phyloP scores from a whole-genome alignment of 2,797 vertebrate genomes.

The Hippocampus kuda region DNA sequence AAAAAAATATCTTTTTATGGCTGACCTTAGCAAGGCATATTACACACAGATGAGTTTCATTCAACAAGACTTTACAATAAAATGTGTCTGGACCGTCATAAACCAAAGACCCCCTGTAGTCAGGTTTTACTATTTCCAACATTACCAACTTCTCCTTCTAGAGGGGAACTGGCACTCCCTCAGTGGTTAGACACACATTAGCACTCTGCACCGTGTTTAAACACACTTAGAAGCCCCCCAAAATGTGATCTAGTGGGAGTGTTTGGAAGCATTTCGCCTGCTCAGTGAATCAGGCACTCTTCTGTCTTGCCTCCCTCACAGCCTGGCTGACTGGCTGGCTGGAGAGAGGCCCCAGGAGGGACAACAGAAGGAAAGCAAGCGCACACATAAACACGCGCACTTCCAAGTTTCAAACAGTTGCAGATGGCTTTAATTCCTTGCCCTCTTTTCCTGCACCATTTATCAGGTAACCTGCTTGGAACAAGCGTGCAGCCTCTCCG shows the following conservation, averaged over 20 bases:
- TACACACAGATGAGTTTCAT: no score
- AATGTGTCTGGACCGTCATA: background rate
- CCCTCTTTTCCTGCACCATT: slow-evolving; percentile 54
- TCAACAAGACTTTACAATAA: no score
- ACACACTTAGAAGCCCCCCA: slow-evolving; percentile 17
- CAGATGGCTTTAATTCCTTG: slow-evolving; percentile 60
- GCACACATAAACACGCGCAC: slow-evolving; percentile 37
- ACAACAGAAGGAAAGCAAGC: slow-evolving; percentile 65
- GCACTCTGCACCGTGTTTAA: slow-evolving; percentile 18
- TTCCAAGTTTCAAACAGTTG: slow-evolving; percentile 58
- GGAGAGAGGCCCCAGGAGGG: slow-evolving; percentile 62
- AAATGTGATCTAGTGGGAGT: slow-evolving; percentile 53
- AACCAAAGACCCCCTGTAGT: background rate
- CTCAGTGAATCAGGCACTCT: slow-evolving; percentile 60
- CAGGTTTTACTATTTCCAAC: background rate
- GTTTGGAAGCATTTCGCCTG: slow-evolving; percentile 47
- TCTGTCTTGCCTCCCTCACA: slow-evolving; percentile 60
- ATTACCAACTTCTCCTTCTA: slow-evolving; percentile 7
- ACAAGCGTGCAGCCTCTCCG: slow-evolving; percentile 34
- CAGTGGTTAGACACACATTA: slow-evolving; percentile 21
- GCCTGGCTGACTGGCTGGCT: slow-evolving; percentile 35
- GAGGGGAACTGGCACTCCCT: slow-evolving; percentile 6
- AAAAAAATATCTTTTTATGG: no score
- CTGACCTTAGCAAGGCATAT: no score
- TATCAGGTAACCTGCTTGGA: slow-evolving; percentile 51